A percentile compares a stretch with the other conserved stretches of the same genome.
Conservation (phyloP, 92 coral and sea anemone genomes). For the Pocillopora grandis region DNA sequence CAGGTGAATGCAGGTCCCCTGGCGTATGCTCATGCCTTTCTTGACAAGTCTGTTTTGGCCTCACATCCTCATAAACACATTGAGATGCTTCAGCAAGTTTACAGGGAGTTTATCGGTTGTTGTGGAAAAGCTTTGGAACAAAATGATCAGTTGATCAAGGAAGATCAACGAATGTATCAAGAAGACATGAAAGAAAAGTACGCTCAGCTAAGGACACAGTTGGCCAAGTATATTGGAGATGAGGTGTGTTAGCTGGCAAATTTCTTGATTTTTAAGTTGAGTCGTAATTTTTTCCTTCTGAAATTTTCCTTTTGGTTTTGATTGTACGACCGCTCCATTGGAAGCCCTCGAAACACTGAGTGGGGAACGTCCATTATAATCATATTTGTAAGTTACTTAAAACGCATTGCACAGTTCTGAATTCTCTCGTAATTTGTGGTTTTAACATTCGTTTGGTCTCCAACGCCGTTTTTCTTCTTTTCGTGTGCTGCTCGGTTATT, state of each 20-base stretch:
- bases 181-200: constrained; percentile 92
- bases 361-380: no score
- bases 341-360: no score
- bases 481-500: background rate
- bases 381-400: no score
- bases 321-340: no score
- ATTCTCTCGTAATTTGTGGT: no score
- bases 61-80: constrained; percentile 83
- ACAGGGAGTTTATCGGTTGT: constrained; percentile 86
- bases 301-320: no score
- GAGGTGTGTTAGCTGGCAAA: constrained; percentile 51
- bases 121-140: constrained; percentile 92
- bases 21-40: constrained; percentile 88
- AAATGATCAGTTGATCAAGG: constrained; percentile 87
- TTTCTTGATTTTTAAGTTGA: no score
- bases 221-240: constrained; percentile 78
- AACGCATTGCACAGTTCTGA: no score
- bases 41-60: constrained; percentile 60
- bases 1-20: constrained; percentile 96
- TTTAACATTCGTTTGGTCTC: no score
- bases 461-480: no score
- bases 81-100: constrained; percentile 79
- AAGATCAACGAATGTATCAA: constrained; percentile 91
- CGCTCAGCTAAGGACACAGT: constrained; percentile 73
- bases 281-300: no score